Evolutionary conservation across 30 jellyfish, hydroid and myxozoan genomes (phyloP), one percentile per base, ranked within the genome.

Genomic region (Rhopilema esculentum): DNA sequence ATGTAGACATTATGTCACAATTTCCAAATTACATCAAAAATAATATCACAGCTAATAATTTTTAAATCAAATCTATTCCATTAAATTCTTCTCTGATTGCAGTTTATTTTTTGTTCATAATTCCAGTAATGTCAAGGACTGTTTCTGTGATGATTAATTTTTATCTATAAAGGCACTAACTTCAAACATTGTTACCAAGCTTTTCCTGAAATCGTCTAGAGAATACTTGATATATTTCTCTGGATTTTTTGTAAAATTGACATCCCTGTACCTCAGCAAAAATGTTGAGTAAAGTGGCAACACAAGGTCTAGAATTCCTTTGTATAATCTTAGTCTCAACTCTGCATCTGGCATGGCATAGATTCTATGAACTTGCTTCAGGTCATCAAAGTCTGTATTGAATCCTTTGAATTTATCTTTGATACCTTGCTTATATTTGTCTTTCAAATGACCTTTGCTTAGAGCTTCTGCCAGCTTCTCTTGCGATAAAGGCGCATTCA

Each of bases 401-500:
- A 96, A 96, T 0, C 99, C 99, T 92, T 95, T 95, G 84, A 95
- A 95, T 30, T 90, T 95, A 51, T 95, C 99, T 82, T 95, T 95
- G 63, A 95, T 95, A 2, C 97, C 97, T 67, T 95, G 99, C 73
- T 82, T 86, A 81, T 95, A 90, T 80, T 95, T 95, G 61, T 95
- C 97, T 89, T 95, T 95, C 73, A 95, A 91, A 69, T 93, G 98
- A 1, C 97, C 97, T 73, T 75, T 86, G 65, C 88, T 91, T 32
- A 91, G 74, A 1, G 97, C 97, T 89, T 95, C 99, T 1, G 79
- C 88, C 6, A 80, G 68, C 80, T 90, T 95, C 40, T 95, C 99
- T 16, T 80, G 84, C 9, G 95, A 73, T 33, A 91, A 23, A 8
- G 97, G 97, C 8, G 94, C 81, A 72, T 90, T 91, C 27, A 78